Percentiles rank a stretch among this genome's conserved stretches.
phyloP scores from a whole-genome alignment of 2,797 vertebrate genomes.

The Macroramphosus scolopax region DNA sequence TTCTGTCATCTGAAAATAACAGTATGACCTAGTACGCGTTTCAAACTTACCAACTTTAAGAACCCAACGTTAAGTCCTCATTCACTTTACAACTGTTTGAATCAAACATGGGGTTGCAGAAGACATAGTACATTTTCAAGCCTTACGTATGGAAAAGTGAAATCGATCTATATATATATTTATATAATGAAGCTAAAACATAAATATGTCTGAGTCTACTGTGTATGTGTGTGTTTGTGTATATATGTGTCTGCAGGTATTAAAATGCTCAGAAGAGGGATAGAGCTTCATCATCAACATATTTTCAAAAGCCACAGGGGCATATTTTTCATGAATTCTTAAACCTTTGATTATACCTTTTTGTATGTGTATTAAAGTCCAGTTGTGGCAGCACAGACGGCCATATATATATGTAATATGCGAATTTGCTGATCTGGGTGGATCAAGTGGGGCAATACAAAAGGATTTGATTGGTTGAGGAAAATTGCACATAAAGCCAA shows the following conservation, averaged over 20 bases:
- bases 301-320: slow-evolving; percentile 43
- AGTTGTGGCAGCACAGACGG: slow-evolving; percentile 43
- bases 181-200: no score
- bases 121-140: no score
- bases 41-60: no score
- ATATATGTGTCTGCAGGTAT: no score
- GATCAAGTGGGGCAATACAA: slow-evolving; percentile 9
- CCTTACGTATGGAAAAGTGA: no score
- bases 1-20: slow-evolving; percentile 12
- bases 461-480: slow-evolving; percentile 41
- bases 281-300: slow-evolving; percentile 27
- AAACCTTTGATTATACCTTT: slow-evolving; percentile 47
- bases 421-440: slow-evolving; percentile 57
- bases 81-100: no score
- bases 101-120: no score
- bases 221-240: no score
- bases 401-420: slow-evolving; percentile 30
- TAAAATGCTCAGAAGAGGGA: slow-evolving; percentile 12
- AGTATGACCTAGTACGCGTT: slow-evolving; percentile 7
- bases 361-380: slow-evolving; percentile 40
- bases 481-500: slow-evolving; percentile 34
- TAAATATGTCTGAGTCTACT: no score
- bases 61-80: no score
- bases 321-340: slow-evolving; percentile 21
- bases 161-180: no score